Conservation (phyloP, 2,888 invertebrate genomes). For the Caenorhabditis sulstoni region DNA sequence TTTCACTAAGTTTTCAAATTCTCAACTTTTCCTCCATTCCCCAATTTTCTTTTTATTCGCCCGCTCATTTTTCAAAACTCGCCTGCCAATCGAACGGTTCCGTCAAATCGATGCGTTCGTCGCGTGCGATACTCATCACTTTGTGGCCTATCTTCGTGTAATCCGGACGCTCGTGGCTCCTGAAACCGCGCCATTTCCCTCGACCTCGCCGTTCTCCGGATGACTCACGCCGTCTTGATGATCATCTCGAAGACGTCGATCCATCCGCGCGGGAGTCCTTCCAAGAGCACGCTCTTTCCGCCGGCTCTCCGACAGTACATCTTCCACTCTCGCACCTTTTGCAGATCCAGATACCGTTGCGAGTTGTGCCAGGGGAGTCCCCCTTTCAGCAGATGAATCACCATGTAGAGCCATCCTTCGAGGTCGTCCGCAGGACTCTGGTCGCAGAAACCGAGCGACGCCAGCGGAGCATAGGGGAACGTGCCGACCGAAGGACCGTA, state of each 20-base stretch:
- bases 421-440: constrained; percentile 54
- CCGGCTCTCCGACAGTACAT: constrained; percentile 57
- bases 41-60: not conserved
- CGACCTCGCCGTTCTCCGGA: too few species aligned
- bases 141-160: constrained; percentile 62
- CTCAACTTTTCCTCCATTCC: too few species aligned
- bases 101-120: constrained; percentile 60
- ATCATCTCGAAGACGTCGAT: constrained; percentile 66
- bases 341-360: constrained; percentile 18
- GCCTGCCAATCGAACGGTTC: constrained; percentile 74
- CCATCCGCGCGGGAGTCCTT: constrained; percentile 63
- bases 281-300: constrained; percentile 62
- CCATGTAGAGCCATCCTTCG: constrained; percentile 59
- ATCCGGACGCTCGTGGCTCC: constrained; percentile 60
- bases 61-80: not conserved
- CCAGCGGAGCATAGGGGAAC: constrained; percentile 54
- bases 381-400: constrained; percentile 28
- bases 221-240: constrained; percentile 58
- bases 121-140: constrained; percentile 61
- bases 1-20: too few species aligned
- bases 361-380: constrained; percentile 61
- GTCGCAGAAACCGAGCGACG: constrained; percentile 53
- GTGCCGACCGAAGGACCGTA: constrained; percentile 58
- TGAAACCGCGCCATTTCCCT: too few species aligned
- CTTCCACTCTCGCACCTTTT: constrained; percentile 62